Evolutionary conservation across 1,140 invertebrate species (phyloP), one percentile per base, ranked within the genome.

Genomic region (Drosophila ananassae): DNA sequence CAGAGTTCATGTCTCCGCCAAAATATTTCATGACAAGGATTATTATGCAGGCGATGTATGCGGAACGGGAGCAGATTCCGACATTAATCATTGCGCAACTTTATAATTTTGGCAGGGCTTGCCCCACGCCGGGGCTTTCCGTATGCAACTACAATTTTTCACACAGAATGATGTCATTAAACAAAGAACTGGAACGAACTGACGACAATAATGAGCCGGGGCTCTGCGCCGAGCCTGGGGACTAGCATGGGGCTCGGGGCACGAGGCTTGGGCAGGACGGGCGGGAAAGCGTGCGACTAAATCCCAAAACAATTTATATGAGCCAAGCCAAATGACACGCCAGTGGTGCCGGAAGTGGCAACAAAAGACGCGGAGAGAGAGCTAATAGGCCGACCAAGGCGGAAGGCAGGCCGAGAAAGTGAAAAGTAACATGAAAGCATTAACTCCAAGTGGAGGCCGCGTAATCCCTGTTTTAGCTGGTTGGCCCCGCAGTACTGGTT

Each of bases 121-220:
- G 52, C 50, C 37, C 50, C 48, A 57, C 59, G 46, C 44, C 44
- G 9, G 39, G 21, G 41, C 28, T 55, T 34, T 52, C 41, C 58
- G 59, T 71, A 75, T 85, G 68, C 74, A 85, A 76, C 78, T 75
- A 87, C 75, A 62, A 87, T 87, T 87, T 87, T 82, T 87, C 83
- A 87, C 79, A 67, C 67, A 60, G 76, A 87, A 89, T 89, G 83
- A 87, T 89, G 82, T 89, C 82, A 89, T 87, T 87, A 87, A 87
- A 82, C 75, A 69, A 73, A 76, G 82, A 87, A 77, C 71, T 55
- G 77, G 78, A 87, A 82, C 82, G 74, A 87, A 87, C 73, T 64
- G 74, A 69, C 75, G 50, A 83, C 78, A 89, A 87, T 89, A 87
- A 87, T 87, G 82, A 87, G 82, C 82, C 58, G 48, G 64, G 47